These are phyloP conservation scores for Isaurus tuberculatus DNA, from an alignment of 92 coral and sea anemone genomes.

Conservation along the genomic window DNA sequence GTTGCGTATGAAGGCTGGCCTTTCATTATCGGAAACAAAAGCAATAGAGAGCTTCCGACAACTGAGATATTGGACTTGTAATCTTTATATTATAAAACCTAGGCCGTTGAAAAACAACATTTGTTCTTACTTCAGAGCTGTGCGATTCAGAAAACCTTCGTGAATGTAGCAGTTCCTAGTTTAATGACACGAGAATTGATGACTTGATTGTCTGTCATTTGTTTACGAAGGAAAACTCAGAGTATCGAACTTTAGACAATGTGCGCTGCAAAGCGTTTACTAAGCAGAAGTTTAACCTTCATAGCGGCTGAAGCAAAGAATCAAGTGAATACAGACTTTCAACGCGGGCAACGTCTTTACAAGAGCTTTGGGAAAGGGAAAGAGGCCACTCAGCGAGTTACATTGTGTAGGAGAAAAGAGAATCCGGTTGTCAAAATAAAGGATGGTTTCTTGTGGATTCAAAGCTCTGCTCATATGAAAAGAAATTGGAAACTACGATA, in stretches of 20 bases:
- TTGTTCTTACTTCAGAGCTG: background rate
- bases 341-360: constrained; percentile 42
- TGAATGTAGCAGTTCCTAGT: background rate
- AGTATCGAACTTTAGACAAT: background rate
- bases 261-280: constrained; percentile 26
- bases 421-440: constrained; percentile 26
- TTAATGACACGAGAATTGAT: background rate
- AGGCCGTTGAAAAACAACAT: background rate
- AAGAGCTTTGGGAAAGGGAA: constrained; percentile 38
- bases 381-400: constrained; percentile 1
- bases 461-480: constrained; percentile 32
- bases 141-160: background rate
- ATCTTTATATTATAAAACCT: constrained; percentile 8
- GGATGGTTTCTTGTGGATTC: constrained; percentile 43
- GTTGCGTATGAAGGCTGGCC: constrained; percentile 23
- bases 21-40: constrained; percentile 18
- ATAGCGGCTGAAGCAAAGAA: constrained; percentile 33
- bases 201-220: background rate
- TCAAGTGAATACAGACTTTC: constrained; percentile 40
- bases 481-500: constrained; percentile 42
- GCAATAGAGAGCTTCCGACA: constrained; percentile 40
- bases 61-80: constrained; percentile 32
- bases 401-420: constrained; percentile 3
- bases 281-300: constrained; percentile 41
- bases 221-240: background rate